Percentiles rank a stretch among this genome's conserved stretches.
Conservation (phyloP, 2,797 vertebrate species). For the Anguilla obscura region DNA sequence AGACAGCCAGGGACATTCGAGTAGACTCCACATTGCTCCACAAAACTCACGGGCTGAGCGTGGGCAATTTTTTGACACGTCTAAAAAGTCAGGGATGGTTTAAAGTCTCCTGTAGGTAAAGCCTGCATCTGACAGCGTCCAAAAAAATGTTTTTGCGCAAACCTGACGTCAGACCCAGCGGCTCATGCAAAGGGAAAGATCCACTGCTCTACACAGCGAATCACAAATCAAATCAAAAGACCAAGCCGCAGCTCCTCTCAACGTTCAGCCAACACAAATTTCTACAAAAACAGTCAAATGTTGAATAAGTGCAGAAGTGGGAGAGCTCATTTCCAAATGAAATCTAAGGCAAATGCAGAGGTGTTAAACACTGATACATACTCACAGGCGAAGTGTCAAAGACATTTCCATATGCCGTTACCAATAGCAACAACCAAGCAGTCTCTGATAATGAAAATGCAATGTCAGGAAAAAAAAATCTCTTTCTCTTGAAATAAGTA, state of each 20-base stretch:
- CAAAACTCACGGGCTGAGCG: too few relatives aligned
- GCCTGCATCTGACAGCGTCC: background rate
- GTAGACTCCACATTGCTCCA: too few relatives aligned
- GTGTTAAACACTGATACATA: background rate
- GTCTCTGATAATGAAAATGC: background rate
- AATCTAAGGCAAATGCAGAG: background rate
- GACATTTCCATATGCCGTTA: background rate
- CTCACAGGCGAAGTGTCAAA: background rate
- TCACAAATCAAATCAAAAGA: background rate
- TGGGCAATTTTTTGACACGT: too few relatives aligned
- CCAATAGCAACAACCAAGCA: background rate
- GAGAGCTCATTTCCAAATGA: background rate
- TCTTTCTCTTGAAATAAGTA: background rate
- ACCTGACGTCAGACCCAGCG: background rate
- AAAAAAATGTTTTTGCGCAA: background rate
- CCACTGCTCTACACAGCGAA: background rate
- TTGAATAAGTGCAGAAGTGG: background rate
- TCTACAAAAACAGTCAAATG: background rate
- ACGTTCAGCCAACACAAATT: background rate
- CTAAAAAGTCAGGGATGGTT: background rate
- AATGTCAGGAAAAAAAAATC: background rate
- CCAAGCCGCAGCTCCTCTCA: background rate
- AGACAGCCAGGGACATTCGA: too few relatives aligned
- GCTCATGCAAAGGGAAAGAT: background rate
- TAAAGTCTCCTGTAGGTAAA: background rate